These are phyloP conservation scores for Rhinichthys osculus DNA, from an alignment of 2,797 vertebrate genomes.

Conservation along the genomic window DNA sequence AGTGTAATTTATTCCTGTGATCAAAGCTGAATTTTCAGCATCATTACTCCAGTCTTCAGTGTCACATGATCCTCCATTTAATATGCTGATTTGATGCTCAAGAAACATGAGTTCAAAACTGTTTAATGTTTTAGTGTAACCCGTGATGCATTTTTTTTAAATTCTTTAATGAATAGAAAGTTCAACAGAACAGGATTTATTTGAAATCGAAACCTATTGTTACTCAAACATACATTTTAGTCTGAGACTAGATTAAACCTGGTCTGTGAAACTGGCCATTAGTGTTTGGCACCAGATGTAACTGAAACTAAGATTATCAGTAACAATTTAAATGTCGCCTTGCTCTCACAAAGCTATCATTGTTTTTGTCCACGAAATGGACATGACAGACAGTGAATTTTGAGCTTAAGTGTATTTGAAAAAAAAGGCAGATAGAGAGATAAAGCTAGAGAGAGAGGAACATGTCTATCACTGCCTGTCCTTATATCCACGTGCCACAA, in stretches of 20 bases:
- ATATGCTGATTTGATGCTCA: neutral
- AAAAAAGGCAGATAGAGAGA: conserved; percentile 19
- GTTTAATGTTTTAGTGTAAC: neutral
- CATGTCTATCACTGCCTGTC: conserved; percentile 25
- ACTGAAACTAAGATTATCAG: neutral
- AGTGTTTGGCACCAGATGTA: neutral
- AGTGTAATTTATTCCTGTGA: too few species aligned
- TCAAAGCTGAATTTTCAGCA: too few species aligned
- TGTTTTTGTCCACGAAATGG: neutral
- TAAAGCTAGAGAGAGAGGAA: neutral
- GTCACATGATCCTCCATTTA: too few species aligned
- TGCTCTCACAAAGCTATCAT: neutral
- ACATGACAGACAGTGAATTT: neutral
- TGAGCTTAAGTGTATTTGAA: neutral
- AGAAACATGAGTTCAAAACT: neutral
- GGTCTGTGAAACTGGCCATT: too few species aligned
- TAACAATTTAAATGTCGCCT: neutral
- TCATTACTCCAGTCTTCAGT: too few species aligned
- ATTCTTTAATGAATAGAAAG: neutral
- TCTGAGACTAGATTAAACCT: too few species aligned
- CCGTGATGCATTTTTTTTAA: too few species aligned
- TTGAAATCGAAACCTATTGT: neutral
- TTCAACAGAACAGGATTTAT: neutral
- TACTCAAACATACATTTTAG: too few species aligned
- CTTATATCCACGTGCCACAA: conserved; percentile 33